These are phyloP conservation scores for Rhizoglyphus robini DNA, from an alignment of 1,140 invertebrate genomes.

Conservation along the genomic window DNA sequence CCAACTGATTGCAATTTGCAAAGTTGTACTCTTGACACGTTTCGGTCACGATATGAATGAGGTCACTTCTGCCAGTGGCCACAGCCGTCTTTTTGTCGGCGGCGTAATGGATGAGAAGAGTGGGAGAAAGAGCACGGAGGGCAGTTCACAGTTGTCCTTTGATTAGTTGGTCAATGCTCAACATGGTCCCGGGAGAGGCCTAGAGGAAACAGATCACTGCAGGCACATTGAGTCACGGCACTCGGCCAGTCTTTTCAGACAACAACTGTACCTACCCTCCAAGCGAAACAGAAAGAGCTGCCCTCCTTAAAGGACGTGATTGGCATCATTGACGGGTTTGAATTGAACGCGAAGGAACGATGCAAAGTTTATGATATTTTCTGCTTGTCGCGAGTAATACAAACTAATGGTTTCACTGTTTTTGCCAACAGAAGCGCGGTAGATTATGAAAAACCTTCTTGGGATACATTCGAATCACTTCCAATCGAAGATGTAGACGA, in stretches of 20 bases:
- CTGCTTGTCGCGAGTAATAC: too few relatives aligned
- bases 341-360: neutral
- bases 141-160: neutral
- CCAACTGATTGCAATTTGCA: too few relatives aligned
- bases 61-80: neutral
- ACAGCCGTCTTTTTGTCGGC: neutral
- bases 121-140: neutral
- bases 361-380: too few relatives aligned
- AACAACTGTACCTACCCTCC: too few relatives aligned
- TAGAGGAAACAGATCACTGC: too few relatives aligned
- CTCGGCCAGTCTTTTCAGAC: too few relatives aligned
- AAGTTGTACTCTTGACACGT: neutral
- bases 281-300: neutral
- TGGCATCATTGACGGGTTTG: neutral
- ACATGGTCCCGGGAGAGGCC: too few relatives aligned
- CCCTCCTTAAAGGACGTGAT: neutral
- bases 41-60: neutral
- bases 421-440: conserved; percentile 47
- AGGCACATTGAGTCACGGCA: too few relatives aligned
- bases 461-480: conserved; percentile 82
- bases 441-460: conserved; percentile 64
- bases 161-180: neutral
- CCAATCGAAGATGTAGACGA: conserved; percentile 68
- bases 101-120: neutral
- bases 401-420: neutral